These are phyloP conservation scores for Carabus problematicus DNA, from an alignment of 2,888 invertebrate species.

Conservation along the genomic window DNA sequence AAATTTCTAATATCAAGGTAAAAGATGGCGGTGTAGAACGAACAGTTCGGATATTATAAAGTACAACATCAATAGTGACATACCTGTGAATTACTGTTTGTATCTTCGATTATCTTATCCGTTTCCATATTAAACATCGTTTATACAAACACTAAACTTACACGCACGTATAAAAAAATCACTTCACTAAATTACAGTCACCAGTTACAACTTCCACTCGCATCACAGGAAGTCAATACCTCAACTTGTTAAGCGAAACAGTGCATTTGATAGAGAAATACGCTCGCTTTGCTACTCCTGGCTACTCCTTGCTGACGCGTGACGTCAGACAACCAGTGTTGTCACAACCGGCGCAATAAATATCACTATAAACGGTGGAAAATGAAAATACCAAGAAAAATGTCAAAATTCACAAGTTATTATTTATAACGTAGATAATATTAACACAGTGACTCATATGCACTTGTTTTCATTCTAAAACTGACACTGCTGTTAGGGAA, in stretches of 20 bases:
- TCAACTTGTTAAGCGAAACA: slow-evolving; percentile 35
- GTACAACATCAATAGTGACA: slow-evolving; percentile 46
- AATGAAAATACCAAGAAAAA: slow-evolving; percentile 18
- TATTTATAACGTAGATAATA: too few relatives aligned
- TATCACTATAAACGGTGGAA: slow-evolving; percentile 14
- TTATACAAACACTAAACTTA: slow-evolving; percentile 51
- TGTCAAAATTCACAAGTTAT: background rate
- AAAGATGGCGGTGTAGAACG: slow-evolving; percentile 39
- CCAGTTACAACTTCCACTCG: slow-evolving; percentile 35
- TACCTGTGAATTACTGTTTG: slow-evolving; percentile 73
- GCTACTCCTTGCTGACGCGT: slow-evolving; percentile 5
- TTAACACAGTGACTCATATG: too few relatives aligned
- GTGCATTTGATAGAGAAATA: slow-evolving; percentile 32
- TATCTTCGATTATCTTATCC: slow-evolving; percentile 87
- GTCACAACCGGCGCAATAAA: slow-evolving; percentile 14
- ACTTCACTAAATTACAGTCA: slow-evolving; percentile 42
- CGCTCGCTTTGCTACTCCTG: slow-evolving; percentile 5
- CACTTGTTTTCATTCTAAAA: background rate
- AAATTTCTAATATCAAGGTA: slow-evolving; percentile 41
- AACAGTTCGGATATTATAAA: slow-evolving; percentile 29
- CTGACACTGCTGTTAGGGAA: background rate
- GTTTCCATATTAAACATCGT: slow-evolving; percentile 89
- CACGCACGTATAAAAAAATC: slow-evolving; percentile 44
- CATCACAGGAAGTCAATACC: slow-evolving; percentile 43
- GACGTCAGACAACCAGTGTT: slow-evolving; percentile 35